phyloP scores from a whole-genome alignment of 2,888 invertebrate species.

The Leptinotarsa rubiginosa region DNA sequence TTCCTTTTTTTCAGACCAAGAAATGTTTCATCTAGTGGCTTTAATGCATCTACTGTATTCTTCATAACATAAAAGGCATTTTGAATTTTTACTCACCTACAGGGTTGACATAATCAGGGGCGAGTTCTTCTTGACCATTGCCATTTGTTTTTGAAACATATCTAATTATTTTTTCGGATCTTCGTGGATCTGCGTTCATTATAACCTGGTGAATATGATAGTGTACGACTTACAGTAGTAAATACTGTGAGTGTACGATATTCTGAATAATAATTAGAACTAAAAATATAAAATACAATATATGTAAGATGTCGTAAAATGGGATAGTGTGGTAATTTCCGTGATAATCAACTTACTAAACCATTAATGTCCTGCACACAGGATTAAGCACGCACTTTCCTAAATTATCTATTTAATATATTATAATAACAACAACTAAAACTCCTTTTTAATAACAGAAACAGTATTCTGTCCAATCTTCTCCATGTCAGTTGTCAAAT shows the following conservation, averaged over 20 bases:
- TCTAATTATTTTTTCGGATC: slow-evolving; percentile 80
- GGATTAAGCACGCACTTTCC: not conserved
- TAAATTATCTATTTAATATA: slow-evolving; percentile 7
- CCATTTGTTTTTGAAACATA: slow-evolving; percentile 71
- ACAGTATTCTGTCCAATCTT: not conserved
- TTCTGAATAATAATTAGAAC: slow-evolving; percentile 14
- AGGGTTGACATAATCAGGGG: slow-evolving; percentile 99
- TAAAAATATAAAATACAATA: slow-evolving; percentile 3
- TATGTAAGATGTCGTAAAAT: not conserved
- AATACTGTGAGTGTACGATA: slow-evolving; percentile 11
- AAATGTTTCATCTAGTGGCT: too few species aligned
- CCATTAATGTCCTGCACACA: not conserved
- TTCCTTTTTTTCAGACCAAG: too few species aligned
- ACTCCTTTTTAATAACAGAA: slow-evolving; percentile 6
- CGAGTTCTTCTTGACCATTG: slow-evolving; percentile 87
- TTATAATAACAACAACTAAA: slow-evolving; percentile 7
- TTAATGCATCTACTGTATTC: not conserved
- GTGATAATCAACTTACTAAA: not conserved
- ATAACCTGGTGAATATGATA: slow-evolving; percentile 41
- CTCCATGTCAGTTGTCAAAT: not conserved
- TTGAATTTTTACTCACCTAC: slow-evolving; percentile 69
- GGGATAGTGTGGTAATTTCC: not conserved
- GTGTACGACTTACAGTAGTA: not conserved
- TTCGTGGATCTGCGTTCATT: slow-evolving; percentile 73
- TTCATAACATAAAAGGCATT: not conserved